These are phyloP conservation scores for Amitus sp. DNA, from an alignment of 2,888 invertebrate species.

Conservation along the genomic window DNA sequence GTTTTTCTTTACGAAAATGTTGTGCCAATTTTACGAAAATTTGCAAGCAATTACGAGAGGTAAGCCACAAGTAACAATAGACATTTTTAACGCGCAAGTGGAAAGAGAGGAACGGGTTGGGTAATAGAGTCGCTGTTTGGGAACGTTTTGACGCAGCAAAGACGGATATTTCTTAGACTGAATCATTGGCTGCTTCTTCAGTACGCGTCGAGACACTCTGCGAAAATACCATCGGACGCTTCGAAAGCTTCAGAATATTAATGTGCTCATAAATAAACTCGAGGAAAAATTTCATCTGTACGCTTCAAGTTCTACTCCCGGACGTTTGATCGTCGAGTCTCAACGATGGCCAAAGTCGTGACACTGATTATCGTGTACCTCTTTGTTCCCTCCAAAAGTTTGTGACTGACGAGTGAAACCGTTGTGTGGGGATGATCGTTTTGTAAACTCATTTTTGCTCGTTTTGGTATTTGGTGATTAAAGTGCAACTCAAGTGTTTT, in stretches of 20 bases:
- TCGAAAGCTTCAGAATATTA: conserved; percentile 50
- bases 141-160: conserved; percentile 1
- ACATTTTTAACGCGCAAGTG: not conserved
- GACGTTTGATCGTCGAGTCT: conserved; percentile 28
- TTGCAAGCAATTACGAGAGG: no score
- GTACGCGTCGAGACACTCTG: conserved; percentile 26
- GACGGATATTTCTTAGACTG: not conserved
- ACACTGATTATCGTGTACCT: conserved; percentile 9
- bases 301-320: no score
- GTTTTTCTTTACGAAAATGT: no score
- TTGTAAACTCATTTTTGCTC: no score
- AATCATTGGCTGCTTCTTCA: not conserved
- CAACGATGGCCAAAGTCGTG: conserved; percentile 21
- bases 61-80: no score
- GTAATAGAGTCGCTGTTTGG: not conserved
- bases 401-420: not conserved
- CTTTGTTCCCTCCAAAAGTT: conserved; percentile 12
- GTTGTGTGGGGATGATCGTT: no score
- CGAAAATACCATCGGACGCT: conserved; percentile 50
- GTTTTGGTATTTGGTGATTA: no score
- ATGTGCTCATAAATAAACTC: conserved; percentile 58
- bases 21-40: no score
- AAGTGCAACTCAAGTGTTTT: no score
- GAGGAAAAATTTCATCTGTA: conserved; percentile 49
- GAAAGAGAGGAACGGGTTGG: not conserved